Evolutionary conservation across 2,888 invertebrate genomes (phyloP), one percentile per base, ranked within the genome.

Genomic region (Cancer borealis): DNA sequence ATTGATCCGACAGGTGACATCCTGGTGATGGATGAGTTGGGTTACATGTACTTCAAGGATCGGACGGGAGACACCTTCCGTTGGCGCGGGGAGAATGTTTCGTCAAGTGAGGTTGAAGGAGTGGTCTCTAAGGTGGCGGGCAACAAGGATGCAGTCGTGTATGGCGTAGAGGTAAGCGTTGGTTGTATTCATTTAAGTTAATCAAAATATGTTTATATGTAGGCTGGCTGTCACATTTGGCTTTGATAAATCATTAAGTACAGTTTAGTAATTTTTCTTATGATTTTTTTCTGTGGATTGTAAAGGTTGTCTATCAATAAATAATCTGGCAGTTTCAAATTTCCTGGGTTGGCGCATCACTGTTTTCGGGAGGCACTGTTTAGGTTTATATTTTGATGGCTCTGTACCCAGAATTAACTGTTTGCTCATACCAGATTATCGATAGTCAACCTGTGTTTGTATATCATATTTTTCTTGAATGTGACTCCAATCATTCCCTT

Each of bases 31-130:
- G 97, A 97, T 96, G 96, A 97, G 92, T 96, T 96, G 89, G 97
- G 97, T 73, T 97, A 97, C 96, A 96, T 97, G 95, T 97, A 97
- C 96, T 97, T 97, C 96, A 96, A 96, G 93, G 97, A 97, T 96
- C 96, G 97, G 45, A 97, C 97, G 0, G 97, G 97, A 0, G 97
- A 97, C 96, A 97, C 97, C 1, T 96, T 95, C 95, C 97, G 99
- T 92, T 99, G 99, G 99, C 98, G 99, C 96, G 99, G 99, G 10
- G 99, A 99, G 97, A 99, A 99, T 97, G 99, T 99, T 3, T 99
- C 99, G 84, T 99, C 99, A 6, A 98, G 98, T 0, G 99, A 99
- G 97, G 98, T 99, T 8, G 99, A 99, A 97, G 98, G 98, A 5
- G 98, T 98, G 96, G 97, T 99, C 84, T 99, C 98, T 96, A 98